Conservation (phyloP, 2,888 invertebrate genomes). For the Drosophila nigritarsus region DNA sequence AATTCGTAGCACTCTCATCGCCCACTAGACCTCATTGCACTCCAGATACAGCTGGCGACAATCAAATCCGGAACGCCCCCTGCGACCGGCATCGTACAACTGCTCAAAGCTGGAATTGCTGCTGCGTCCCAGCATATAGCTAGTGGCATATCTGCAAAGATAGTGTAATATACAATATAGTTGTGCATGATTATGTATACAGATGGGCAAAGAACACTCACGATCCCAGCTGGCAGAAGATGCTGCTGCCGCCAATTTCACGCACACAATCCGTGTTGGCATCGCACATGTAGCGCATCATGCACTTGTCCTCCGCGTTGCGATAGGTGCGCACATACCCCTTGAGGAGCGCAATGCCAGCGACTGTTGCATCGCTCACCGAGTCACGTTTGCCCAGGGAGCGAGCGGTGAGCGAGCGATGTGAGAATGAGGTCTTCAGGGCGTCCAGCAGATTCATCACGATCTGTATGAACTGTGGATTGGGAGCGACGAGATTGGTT, state of each 20-base stretch:
- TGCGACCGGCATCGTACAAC: slow-evolving; percentile 93
- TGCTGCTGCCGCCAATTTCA: slow-evolving; percentile 92
- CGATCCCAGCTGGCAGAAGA: slow-evolving; percentile 97
- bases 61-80: slow-evolving; percentile 93
- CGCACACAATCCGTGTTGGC: slow-evolving; percentile 94
- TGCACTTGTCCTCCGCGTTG: slow-evolving; percentile 92
- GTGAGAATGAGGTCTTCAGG: slow-evolving; percentile 96
- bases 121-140: slow-evolving; percentile 92
- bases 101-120: slow-evolving; percentile 91
- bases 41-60: slow-evolving; percentile 93
- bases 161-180: neutral
- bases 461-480: slow-evolving; percentile 94
- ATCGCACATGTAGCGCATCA: slow-evolving; percentile 95
- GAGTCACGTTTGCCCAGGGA: slow-evolving; percentile 94
- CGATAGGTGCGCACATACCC: slow-evolving; percentile 93
- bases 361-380: slow-evolving; percentile 95
- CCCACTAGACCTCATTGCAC: slow-evolving; percentile 93
- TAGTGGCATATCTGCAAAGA: slow-evolving; percentile 91
- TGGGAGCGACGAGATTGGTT: slow-evolving; percentile 67
- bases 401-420: slow-evolving; percentile 93
- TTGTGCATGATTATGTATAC: neutral
- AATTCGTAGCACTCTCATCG: slow-evolving; percentile 8
- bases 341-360: slow-evolving; percentile 95
- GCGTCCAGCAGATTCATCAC: slow-evolving; percentile 96
- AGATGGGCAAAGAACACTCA: slow-evolving; percentile 86